Base-by-base conservation (phyloP, 2,113 vertebrate species). In the Tretioscincus oriximinensis region DNA sequence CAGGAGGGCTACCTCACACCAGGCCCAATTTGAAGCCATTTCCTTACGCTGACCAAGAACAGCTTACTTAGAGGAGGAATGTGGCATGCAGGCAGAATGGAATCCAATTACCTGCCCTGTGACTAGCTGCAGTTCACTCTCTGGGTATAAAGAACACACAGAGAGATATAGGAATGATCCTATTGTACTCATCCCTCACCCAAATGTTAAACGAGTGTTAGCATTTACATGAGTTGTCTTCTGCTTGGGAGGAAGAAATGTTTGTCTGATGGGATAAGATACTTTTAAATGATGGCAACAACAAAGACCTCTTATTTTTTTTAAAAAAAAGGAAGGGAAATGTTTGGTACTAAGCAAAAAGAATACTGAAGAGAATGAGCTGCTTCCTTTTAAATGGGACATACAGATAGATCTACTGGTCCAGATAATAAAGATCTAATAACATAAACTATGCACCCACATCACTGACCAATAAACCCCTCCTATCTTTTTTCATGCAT, bases 1-100 rank as follows among this genome's bases (percentile, higher is more conserved):
- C 61, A 89, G 77, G 71, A 84, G 45, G 54, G 51, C 74, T 81
- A 73, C 58, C 35, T 70, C 58, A 81, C 54, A 78, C 70, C 1
- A 5, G 65, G 31, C 79, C 77, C 81, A 87, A 89, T 77, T 49
- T 86, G 65, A 91, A 85, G 41, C 4, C 9, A 76, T 86, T 91
- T 93, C 88, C 81, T 85, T 83, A 60, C 75, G 78, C 21, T 69
- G 70, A 81, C 7, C 84, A 85, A 89, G 82, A 77, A 84, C 84
- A 58, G 83, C 63, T 49, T 49, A 58, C 47, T 82, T 4, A 8
- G 28, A 77, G 68, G 77, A 80, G 87, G 86, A 47, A 51, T 4
- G 14, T 24, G 63, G 5, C 16, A 60, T 77, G 29, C 76, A 70
- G 64, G 45, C 41, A 22, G 28, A 90, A 89, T 1, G 77, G 35